These are phyloP conservation scores for Clupea harengus DNA, from an alignment of 2,113 vertebrate species.

Conservation along the genomic window DNA sequence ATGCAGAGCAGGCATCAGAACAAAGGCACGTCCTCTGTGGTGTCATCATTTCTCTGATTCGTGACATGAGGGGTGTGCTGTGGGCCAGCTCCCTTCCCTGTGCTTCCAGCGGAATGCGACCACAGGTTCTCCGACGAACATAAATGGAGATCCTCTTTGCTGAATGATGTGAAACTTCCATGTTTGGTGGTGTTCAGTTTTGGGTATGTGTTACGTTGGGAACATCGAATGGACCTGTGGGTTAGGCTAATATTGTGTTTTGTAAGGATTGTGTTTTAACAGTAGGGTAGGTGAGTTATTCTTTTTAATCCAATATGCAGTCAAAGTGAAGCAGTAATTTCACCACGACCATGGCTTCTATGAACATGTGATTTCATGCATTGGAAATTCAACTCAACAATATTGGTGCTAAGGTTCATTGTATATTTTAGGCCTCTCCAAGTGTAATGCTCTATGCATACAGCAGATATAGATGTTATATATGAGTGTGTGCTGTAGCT, in stretches of 20 bases:
- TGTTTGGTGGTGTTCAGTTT: slow-evolving; percentile 14
- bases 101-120: background rate
- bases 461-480: background rate
- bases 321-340: background rate
- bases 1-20: slow-evolving; percentile 15
- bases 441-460: background rate
- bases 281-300: slow-evolving; percentile 9
- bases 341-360: background rate
- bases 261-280: background rate
- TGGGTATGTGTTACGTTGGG: background rate
- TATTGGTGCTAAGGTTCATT: background rate
- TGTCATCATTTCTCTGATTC: background rate
- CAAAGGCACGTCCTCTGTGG: background rate
- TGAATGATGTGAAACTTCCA: slow-evolving; percentile 17
- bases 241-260: slow-evolving; percentile 2
- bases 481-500: background rate
- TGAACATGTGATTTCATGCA: too few species aligned
- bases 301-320: background rate
- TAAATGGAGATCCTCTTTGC: background rate
- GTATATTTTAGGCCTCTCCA: too few species aligned
- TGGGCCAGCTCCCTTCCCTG: background rate
- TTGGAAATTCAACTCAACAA: background rate
- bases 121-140: background rate
- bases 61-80: background rate
- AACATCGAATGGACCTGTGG: background rate